phyloP scores from a whole-genome alignment of 2,888 invertebrate genomes.

The Pelosia muscerda region DNA sequence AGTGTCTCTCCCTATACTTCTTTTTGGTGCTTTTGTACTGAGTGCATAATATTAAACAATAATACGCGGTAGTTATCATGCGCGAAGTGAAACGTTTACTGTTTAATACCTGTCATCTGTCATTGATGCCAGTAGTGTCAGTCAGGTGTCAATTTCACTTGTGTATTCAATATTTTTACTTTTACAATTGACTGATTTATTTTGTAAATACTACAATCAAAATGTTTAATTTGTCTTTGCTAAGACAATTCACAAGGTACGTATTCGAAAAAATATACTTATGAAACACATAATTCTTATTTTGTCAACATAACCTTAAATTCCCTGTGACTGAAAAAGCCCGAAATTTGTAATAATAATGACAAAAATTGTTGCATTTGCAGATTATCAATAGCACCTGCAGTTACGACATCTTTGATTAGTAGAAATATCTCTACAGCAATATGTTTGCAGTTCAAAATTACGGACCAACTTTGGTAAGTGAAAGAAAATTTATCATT shows the following conservation, averaged over 20 bases:
- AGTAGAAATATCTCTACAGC: slow-evolving; percentile 67
- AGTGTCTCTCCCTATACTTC: no score
- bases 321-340: background rate
- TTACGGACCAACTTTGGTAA: slow-evolving; percentile 80
- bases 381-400: slow-evolving; percentile 71
- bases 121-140: background rate
- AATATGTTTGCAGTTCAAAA: slow-evolving; percentile 70
- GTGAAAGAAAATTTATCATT: slow-evolving; percentile 25
- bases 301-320: slow-evolving; percentile 48
- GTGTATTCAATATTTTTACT: background rate
- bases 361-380: slow-evolving; percentile 32
- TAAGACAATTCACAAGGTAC: slow-evolving; percentile 76
- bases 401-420: slow-evolving; percentile 56
- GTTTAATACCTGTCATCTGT: background rate
- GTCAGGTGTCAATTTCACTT: background rate
- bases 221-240: slow-evolving; percentile 69
- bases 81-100: background rate
- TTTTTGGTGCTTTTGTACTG: background rate
- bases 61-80: no score
- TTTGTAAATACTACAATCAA: slow-evolving; percentile 23
- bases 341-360: background rate
- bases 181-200: slow-evolving; percentile 6
- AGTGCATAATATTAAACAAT: background rate
- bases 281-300: background rate
- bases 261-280: background rate